phyloP scores from a whole-genome alignment of 1,140 invertebrate genomes.

The Manduca sexta region DNA sequence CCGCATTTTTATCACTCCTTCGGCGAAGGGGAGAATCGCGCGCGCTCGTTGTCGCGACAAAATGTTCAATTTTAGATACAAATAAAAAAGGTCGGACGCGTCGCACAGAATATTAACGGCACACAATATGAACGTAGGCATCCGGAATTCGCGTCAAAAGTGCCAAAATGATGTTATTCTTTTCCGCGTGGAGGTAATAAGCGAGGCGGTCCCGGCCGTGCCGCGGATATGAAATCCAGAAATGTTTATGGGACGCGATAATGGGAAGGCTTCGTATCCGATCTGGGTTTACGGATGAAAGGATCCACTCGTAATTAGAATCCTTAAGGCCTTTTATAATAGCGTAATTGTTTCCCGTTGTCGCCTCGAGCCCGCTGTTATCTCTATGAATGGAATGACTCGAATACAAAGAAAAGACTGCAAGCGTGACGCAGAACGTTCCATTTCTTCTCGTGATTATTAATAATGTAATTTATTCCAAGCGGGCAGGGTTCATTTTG shows the following conservation, averaged over 20 bases:
- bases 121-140: conserved; percentile 70
- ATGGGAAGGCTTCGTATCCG: conserved; percentile 49
- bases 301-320: conserved; percentile 52
- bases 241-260: conserved; percentile 62
- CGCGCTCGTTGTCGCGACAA: conserved; percentile 65
- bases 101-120: conserved; percentile 70
- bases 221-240: conserved; percentile 67
- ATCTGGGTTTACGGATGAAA: conserved; percentile 48
- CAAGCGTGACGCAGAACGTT: conserved; percentile 26
- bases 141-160: conserved; percentile 69
- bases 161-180: conserved; percentile 69
- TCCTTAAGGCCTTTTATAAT: conserved; percentile 54
- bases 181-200: conserved; percentile 67
- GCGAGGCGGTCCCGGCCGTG: conserved; percentile 49
- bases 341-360: conserved; percentile 57
- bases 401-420: conserved; percentile 42
- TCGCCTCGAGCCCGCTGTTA: conserved; percentile 39
- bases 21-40: conserved; percentile 43
- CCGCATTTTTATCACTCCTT: conserved; percentile 63
- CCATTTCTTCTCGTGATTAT: conserved; percentile 24
- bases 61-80: conserved; percentile 73
- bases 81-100: conserved; percentile 72
- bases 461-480: conserved; percentile 27
- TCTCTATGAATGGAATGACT: conserved; percentile 46
- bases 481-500: conserved; percentile 23